These are phyloP conservation scores for Syrmaticus mikado DNA, from an alignment of 2,113 vertebrate species.

Conservation along the genomic window DNA sequence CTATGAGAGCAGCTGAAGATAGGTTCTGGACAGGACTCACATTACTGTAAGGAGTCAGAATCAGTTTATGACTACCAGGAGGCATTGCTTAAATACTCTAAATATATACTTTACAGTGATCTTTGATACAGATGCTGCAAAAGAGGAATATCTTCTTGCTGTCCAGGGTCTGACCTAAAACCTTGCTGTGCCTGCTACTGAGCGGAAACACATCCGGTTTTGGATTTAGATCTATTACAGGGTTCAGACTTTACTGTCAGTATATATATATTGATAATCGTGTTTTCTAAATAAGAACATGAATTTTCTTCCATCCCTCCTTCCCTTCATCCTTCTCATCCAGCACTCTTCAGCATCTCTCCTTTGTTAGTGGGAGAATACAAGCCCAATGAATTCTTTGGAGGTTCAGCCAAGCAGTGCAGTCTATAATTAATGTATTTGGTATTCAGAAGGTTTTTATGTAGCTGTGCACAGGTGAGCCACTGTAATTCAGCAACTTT, in stretches of 20 bases:
- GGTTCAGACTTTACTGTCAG: neutral
- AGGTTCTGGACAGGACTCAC: neutral
- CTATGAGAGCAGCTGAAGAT: neutral
- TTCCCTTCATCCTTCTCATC: neutral
- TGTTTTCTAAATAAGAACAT: neutral
- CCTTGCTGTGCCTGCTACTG: neutral
- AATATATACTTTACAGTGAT: neutral
- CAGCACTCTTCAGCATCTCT: neutral
- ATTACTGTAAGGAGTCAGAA: neutral
- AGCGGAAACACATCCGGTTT: neutral
- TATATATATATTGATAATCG: neutral
- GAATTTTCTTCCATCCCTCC: neutral
- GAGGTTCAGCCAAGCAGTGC: slow-evolving; percentile 32
- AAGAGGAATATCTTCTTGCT: neutral
- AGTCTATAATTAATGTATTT: slow-evolving; percentile 54
- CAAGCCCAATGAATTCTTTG: slow-evolving; percentile 20
- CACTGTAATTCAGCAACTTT: slow-evolving; percentile 57
- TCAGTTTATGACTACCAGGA: neutral
- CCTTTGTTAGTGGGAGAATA: slow-evolving; percentile 24
- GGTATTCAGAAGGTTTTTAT: slow-evolving; percentile 54
- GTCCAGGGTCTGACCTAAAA: neutral
- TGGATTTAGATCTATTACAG: neutral
- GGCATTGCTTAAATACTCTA: neutral
- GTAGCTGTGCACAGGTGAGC: slow-evolving; percentile 10
- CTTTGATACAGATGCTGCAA: neutral